These are phyloP conservation scores for Idaea straminata DNA, from an alignment of 2,888 invertebrate species.

Conservation along the genomic window DNA sequence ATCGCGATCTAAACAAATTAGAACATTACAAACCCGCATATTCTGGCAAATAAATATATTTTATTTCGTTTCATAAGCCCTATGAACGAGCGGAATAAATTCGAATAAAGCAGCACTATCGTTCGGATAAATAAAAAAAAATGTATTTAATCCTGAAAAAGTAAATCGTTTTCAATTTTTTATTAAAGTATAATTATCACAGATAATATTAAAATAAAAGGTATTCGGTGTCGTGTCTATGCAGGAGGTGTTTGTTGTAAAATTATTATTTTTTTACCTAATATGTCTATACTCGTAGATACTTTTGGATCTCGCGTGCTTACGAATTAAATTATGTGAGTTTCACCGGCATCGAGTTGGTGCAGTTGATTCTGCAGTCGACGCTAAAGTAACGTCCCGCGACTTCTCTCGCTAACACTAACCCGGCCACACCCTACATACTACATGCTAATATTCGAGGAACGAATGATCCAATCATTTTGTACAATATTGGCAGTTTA, in stretches of 20 bases:
- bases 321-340: constrained; percentile 31
- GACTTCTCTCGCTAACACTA: not conserved
- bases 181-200: constrained; percentile 74
- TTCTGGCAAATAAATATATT: constrained; percentile 7
- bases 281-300: constrained; percentile 23
- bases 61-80: constrained; percentile 8
- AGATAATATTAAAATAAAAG: constrained; percentile 73
- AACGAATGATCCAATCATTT: not conserved
- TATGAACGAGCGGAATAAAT: constrained; percentile 33
- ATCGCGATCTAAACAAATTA: constrained; percentile 10
- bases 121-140: constrained; percentile 23
- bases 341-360: constrained; percentile 25
- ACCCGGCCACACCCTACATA: not conserved
- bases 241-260: constrained; percentile 37
- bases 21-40: constrained; percentile 25
- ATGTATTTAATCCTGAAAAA: constrained; percentile 34
- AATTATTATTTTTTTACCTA: constrained; percentile 34
- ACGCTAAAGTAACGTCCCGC: not conserved
- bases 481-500: constrained; percentile 2
- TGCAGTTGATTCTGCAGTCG: constrained; percentile 11
- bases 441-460: not conserved
- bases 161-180: constrained; percentile 46
- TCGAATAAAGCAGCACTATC: constrained; percentile 32
- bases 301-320: constrained; percentile 27
- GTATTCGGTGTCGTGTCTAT: constrained; percentile 49